These are phyloP conservation scores for Pollenia amentaria DNA, from an alignment of 2,888 invertebrate species.

Conservation along the genomic window DNA sequence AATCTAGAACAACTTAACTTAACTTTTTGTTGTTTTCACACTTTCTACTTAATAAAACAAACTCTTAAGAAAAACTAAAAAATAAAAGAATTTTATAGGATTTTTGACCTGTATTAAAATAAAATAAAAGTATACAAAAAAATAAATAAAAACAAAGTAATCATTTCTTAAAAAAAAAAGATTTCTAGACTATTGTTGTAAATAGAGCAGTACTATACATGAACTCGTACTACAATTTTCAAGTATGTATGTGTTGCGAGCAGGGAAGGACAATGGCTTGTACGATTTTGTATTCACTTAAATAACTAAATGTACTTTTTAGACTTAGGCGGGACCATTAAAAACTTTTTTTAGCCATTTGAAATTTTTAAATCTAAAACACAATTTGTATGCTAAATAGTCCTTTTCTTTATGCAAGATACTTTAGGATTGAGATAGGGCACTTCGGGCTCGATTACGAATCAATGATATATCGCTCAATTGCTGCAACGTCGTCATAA, in stretches of 20 bases:
- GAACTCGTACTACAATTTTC: slow-evolving; percentile 8
- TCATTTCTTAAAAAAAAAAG: slow-evolving; percentile 48
- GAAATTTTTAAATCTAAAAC: too few relatives aligned
- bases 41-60: slow-evolving; percentile 14
- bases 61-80: slow-evolving; percentile 4
- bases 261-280: not conserved
- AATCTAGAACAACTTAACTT: slow-evolving; percentile 55
- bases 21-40: slow-evolving; percentile 25
- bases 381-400: too few relatives aligned
- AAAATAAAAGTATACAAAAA: slow-evolving; percentile 20
- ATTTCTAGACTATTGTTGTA: slow-evolving; percentile 68
- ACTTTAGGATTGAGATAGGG: too few relatives aligned
- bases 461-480: too few relatives aligned
- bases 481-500: too few relatives aligned
- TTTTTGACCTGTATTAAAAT: slow-evolving; percentile 77
- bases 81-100: slow-evolving; percentile 37
- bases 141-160: slow-evolving; percentile 45
- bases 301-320: too few relatives aligned
- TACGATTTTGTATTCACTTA: too few relatives aligned
- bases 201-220: slow-evolving; percentile 48
- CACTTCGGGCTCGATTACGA: too few relatives aligned
- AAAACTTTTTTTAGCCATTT: too few relatives aligned
- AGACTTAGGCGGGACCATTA: too few relatives aligned
- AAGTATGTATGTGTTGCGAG: not conserved
- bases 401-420: too few relatives aligned